Evolutionary conservation across 2,888 invertebrate species (phyloP), one percentile per base, ranked within the genome.

Genomic region (Buathra laborator): DNA sequence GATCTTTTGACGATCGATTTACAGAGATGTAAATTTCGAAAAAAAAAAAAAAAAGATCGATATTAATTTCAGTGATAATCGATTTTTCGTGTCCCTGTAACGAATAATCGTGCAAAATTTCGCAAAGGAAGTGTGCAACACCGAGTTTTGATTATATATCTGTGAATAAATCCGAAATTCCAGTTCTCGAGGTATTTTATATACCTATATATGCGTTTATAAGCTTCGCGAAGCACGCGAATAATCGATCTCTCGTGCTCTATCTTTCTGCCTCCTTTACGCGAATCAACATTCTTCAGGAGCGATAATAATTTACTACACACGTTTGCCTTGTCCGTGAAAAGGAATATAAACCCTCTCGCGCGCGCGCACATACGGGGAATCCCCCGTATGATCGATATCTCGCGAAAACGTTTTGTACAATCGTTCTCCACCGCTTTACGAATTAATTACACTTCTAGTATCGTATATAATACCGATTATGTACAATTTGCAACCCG

Each of bases 221-320:
- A 3, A 24, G 77, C 64, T 56, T 81, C 77, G 48, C 77, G 48
- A n/a, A 48, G 77, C 84, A 75, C 83, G 85, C 74, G 83, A 85
- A 78, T 81, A 51, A 78, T 83, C 78, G 74, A 77, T 48, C 70
- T 44, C 75, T 83, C 77, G 66, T 2, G n/a, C 64, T 44, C 62
- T 68, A 79, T 71, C 53, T 67, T 76, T 74, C 83, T 59, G 68
- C 43, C 70, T 48, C 43, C 74, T 79, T 79, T 64, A 71, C 82
- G 71, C 46, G 85, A 80, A 85, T 85, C 85, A 80, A 80, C 85
- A 85, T 85, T 85, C 85, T 82, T 76, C 37, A 29, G 75, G 68
- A 79, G 82, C 66, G 82, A 85, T 83, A 82, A 85, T 85, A 82
- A 85, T 85, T 85, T 76, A 82, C 71, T 67, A 82, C 76, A 16